phyloP scores from a whole-genome alignment of 1,140 invertebrate species.

The Dinothrombium tinctorium region DNA sequence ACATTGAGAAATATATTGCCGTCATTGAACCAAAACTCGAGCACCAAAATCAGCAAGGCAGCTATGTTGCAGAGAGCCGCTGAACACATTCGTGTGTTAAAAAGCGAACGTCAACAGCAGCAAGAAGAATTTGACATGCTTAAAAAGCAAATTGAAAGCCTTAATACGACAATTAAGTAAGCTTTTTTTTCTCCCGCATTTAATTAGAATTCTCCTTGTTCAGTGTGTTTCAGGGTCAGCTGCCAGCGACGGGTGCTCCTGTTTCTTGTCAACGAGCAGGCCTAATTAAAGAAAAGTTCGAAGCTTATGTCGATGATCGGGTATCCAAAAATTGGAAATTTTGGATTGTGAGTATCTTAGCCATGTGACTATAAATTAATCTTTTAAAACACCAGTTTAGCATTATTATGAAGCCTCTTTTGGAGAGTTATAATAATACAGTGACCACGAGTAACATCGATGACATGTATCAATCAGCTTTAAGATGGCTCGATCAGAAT shows the following conservation, averaged over 20 bases:
- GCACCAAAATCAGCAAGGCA: slow-evolving; percentile 72
- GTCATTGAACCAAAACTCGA: slow-evolving; percentile 57
- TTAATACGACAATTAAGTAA: slow-evolving; percentile 72
- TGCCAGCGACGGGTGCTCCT: slow-evolving; percentile 83
- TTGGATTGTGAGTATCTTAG: slow-evolving; percentile 57
- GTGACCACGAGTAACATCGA: slow-evolving; percentile 73
- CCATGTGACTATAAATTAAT: not conserved
- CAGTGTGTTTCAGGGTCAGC: slow-evolving; percentile 52
- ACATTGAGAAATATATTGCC: slow-evolving; percentile 79
- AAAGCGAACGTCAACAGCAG: slow-evolving; percentile 54
- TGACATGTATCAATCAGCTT: slow-evolving; percentile 68
- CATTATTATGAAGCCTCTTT: slow-evolving; percentile 57
- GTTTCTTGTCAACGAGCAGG: slow-evolving; percentile 65
- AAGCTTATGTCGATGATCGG: slow-evolving; percentile 58
- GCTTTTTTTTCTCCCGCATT: slow-evolving; percentile 5
- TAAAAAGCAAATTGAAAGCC: slow-evolving; percentile 52
- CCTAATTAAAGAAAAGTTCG: slow-evolving; percentile 82
- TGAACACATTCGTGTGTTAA: slow-evolving; percentile 76
- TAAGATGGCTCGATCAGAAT: slow-evolving; percentile 83
- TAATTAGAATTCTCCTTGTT: slow-evolving; percentile 10
- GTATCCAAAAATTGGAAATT: slow-evolving; percentile 90
- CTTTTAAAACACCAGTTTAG: slow-evolving; percentile 43
- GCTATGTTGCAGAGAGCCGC: slow-evolving; percentile 81
- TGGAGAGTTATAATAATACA: slow-evolving; percentile 65
- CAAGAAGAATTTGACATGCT: slow-evolving; percentile 71